These are phyloP conservation scores for Gymnocypris eckloni DNA, from an alignment of 2,797 vertebrate genomes.

Conservation along the genomic window DNA sequence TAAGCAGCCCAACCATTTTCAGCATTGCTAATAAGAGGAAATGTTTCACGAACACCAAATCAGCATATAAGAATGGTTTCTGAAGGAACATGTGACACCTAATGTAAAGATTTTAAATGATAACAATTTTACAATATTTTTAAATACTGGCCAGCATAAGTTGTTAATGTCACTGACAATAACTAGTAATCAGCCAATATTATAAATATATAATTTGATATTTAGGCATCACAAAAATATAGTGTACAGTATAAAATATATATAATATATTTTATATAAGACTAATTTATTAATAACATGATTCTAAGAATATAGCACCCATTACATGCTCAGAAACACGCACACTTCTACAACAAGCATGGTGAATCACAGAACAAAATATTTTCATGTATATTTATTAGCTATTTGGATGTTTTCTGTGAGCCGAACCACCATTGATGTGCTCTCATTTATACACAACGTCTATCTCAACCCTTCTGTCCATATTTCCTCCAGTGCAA, in stretches of 20 bases:
- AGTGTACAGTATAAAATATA: neutral
- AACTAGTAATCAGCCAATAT: neutral
- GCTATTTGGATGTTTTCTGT: neutral
- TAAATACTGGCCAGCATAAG: neutral
- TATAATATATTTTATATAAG: neutral
- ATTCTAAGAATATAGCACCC: neutral
- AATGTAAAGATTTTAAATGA: neutral
- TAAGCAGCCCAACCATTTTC: neutral
- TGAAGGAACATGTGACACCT: neutral
- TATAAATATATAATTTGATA: neutral
- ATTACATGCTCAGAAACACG: neutral
- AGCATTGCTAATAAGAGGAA: neutral
- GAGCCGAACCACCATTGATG: neutral
- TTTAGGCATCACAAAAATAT: neutral
- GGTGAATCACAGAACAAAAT: neutral
- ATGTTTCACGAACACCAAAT: neutral
- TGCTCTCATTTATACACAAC: neutral
- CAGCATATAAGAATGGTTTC: neutral
- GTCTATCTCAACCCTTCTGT: conserved; percentile 10
- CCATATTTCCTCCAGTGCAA: conserved; percentile 11
- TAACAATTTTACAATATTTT: too few species aligned
- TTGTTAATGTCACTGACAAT: neutral
- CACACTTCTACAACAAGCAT: neutral
- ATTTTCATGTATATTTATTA: neutral
- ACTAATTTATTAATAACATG: neutral